Conservation (phyloP, 35 echinoderm and acorn worm species). For the Chiridota heheva region DNA sequence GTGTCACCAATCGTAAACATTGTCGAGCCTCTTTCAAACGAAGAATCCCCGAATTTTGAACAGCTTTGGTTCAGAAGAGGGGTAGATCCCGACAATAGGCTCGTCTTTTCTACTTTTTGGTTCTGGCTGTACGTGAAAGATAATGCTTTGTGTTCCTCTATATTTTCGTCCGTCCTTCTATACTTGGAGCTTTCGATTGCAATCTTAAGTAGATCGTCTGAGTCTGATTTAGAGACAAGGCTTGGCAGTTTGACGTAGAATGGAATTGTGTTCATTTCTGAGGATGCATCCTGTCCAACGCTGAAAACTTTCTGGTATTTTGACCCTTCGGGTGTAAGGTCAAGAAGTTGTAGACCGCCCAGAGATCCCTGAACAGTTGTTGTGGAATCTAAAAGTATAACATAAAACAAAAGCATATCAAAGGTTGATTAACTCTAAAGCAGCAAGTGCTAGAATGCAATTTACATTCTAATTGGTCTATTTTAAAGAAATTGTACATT, state of each 20-base stretch:
- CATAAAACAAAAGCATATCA: too few relatives aligned
- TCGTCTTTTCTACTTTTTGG: neutral
- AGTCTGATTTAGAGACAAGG: neutral
- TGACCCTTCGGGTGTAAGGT: constrained; percentile 79
- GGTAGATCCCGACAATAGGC: neutral
- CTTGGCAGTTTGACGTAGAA: neutral
- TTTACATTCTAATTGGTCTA: neutral
- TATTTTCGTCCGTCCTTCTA: constrained; percentile 8
- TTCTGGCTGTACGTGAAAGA: constrained; percentile 51
- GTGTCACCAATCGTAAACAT: constrained; percentile 13
- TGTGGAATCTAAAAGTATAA: constrained; percentile 35
- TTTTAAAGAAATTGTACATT: neutral
- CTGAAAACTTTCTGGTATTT: constrained; percentile 91
- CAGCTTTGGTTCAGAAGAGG: neutral
- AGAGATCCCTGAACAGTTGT: constrained; percentile 74
- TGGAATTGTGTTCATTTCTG: neutral
- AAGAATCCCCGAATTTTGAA: neutral
- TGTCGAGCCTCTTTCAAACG: neutral
- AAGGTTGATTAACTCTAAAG: neutral
- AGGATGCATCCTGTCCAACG: constrained; percentile 66
- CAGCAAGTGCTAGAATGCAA: neutral
- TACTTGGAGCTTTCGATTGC: constrained; percentile 30
- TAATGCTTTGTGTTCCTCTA: constrained; percentile 49
- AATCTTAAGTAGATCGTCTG: constrained; percentile 50
- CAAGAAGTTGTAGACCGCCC: constrained; percentile 87